Conservation (phyloP, 2,797 vertebrate species). For the Paramormyrops hopkinsi region DNA sequence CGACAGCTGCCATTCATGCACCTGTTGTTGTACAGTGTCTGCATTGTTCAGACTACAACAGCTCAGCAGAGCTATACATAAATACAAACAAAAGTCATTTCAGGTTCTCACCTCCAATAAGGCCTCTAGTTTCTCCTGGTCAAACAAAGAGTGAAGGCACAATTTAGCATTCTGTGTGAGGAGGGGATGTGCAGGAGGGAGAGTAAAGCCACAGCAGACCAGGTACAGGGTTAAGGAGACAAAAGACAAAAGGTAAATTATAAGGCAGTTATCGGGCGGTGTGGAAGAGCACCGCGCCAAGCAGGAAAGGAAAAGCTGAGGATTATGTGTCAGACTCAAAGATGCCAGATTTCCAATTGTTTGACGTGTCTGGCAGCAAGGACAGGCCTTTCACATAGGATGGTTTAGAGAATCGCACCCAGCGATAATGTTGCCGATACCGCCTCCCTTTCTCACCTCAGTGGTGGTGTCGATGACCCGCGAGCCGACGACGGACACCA, state of each 20-base stretch:
- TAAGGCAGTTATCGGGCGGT: slow-evolving; percentile 31
- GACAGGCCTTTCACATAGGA: too few species aligned
- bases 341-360: background rate
- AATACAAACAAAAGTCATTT: background rate
- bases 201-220: slow-evolving; percentile 27
- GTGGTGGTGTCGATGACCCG: slow-evolving; percentile 46
- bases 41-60: background rate
- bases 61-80: background rate
- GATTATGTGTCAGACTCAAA: background rate
- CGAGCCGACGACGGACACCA: slow-evolving; percentile 57
- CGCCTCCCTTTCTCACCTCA: slow-evolving; percentile 46
- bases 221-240: slow-evolving; percentile 42
- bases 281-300: slow-evolving; percentile 1
- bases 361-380: background rate
- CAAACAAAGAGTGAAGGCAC: slow-evolving; percentile 63
- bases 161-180: slow-evolving; percentile 58
- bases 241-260: slow-evolving; percentile 34
- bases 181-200: slow-evolving; percentile 10
- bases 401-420: background rate
- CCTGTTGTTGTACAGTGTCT: background rate
- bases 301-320: slow-evolving; percentile 21
- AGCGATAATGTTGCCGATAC: background rate
- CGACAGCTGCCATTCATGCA: background rate
- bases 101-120: slow-evolving; percentile 61
- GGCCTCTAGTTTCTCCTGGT: slow-evolving; percentile 60